These are phyloP conservation scores for Charadrius vociferus DNA, from an alignment of 2,113 vertebrate species.

Conservation along the genomic window DNA sequence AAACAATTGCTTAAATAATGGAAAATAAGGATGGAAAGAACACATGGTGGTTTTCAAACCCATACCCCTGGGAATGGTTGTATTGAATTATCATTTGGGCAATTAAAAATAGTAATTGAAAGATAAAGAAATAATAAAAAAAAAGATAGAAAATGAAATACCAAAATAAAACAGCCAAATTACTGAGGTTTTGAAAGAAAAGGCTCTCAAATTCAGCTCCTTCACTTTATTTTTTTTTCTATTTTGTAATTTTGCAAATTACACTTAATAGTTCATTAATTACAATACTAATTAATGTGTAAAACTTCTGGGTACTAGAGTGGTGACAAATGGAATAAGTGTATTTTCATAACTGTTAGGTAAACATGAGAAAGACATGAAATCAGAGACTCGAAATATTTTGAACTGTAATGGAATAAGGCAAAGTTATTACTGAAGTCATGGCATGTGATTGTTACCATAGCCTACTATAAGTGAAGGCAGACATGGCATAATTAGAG, in stretches of 20 bases:
- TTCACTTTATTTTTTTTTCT: background rate
- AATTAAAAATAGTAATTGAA: background rate
- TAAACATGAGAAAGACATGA: background rate
- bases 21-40: background rate
- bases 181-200: background rate
- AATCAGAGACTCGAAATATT: background rate
- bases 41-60: background rate
- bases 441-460: background rate
- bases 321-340: background rate
- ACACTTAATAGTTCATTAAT: background rate
- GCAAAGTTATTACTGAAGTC: background rate
- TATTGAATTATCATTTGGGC: background rate
- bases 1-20: background rate
- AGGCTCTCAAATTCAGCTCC: background rate
- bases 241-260: background rate
- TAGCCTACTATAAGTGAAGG: background rate
- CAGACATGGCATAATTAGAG: background rate
- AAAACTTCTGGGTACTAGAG: background rate
- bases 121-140: background rate
- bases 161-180: background rate
- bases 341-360: background rate
- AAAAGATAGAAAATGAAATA: background rate
- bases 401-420: background rate
- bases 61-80: fast-evolving
- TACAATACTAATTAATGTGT: background rate